phyloP scores from a whole-genome alignment of 2,888 invertebrate genomes.

The Epinotia bilunana region DNA sequence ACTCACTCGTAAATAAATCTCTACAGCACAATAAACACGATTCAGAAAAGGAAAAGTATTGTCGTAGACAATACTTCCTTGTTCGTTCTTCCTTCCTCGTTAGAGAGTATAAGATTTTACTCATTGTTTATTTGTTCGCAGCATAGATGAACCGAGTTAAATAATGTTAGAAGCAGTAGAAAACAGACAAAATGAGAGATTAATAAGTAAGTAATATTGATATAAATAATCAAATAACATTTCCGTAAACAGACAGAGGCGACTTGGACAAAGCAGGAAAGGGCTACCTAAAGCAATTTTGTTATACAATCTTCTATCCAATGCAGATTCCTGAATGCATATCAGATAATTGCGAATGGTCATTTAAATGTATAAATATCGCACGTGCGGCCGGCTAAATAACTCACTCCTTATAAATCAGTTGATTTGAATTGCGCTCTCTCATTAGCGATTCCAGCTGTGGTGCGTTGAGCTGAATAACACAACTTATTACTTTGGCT shows the following conservation, averaged over 20 bases:
- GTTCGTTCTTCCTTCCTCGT: slow-evolving; percentile 21
- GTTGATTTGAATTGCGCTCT: slow-evolving; percentile 80
- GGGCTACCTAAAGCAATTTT: slow-evolving; percentile 7
- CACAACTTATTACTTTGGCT: slow-evolving; percentile 82
- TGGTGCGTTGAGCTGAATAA: slow-evolving; percentile 70
- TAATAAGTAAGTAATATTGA: not conserved
- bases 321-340: slow-evolving; percentile 66
- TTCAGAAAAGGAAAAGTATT: slow-evolving; percentile 40
- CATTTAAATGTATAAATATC: slow-evolving; percentile 78
- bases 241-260: not conserved
- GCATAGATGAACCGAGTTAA: slow-evolving; percentile 1
- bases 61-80: slow-evolving; percentile 40
- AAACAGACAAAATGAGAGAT: not conserved
- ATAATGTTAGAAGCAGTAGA: not conserved
- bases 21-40: slow-evolving; percentile 43
- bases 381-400: slow-evolving; percentile 68
- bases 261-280: not conserved
- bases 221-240: not conserved
- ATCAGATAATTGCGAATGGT: slow-evolving; percentile 59
- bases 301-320: slow-evolving; percentile 21
- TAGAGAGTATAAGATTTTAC: slow-evolving; percentile 29
- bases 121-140: slow-evolving; percentile 32
- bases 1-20: slow-evolving; percentile 40
- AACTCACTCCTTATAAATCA: slow-evolving; percentile 82
- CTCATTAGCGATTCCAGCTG: slow-evolving; percentile 80